phyloP scores from a whole-genome alignment of 1,140 invertebrate species.

The Harpegnathos saltator region DNA sequence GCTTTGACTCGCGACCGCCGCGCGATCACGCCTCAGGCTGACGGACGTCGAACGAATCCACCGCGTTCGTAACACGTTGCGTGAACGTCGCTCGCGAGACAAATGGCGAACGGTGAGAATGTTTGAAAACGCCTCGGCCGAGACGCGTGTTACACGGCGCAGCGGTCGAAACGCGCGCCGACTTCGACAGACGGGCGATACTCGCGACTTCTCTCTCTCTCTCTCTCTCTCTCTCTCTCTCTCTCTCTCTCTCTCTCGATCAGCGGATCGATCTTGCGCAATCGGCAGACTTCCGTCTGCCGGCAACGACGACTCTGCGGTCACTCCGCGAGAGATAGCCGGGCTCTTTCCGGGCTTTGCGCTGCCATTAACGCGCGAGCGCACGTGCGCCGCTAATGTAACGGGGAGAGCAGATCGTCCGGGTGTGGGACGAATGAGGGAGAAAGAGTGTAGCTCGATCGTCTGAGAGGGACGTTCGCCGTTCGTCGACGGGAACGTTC shows the following conservation, averaged over 20 bases:
- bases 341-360: slow-evolving; percentile 60
- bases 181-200: slow-evolving; percentile 55
- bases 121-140: background rate
- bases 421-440: slow-evolving; percentile 60
- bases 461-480: too few species aligned
- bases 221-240: too few species aligned
- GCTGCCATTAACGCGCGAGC: slow-evolving; percentile 61
- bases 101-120: background rate
- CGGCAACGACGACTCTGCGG: slow-evolving; percentile 70
- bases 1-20: too few species aligned
- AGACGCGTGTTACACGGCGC: background rate
- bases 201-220: too few species aligned
- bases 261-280: slow-evolving; percentile 69
- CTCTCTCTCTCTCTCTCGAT: too few species aligned
- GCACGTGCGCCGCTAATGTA: slow-evolving; percentile 70
- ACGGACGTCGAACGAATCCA: too few species aligned
- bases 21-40: too few species aligned
- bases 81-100: background rate
- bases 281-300: slow-evolving; percentile 70
- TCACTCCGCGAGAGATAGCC: slow-evolving; percentile 62
- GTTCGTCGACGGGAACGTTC: slow-evolving; percentile 8
- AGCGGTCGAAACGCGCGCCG: slow-evolving; percentile 29
- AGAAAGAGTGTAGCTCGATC: slow-evolving; percentile 30
- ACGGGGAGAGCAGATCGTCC: too few species aligned
- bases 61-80: background rate